Base-by-base conservation (phyloP, 2,113 vertebrate species). In the Mus pahari region DNA sequence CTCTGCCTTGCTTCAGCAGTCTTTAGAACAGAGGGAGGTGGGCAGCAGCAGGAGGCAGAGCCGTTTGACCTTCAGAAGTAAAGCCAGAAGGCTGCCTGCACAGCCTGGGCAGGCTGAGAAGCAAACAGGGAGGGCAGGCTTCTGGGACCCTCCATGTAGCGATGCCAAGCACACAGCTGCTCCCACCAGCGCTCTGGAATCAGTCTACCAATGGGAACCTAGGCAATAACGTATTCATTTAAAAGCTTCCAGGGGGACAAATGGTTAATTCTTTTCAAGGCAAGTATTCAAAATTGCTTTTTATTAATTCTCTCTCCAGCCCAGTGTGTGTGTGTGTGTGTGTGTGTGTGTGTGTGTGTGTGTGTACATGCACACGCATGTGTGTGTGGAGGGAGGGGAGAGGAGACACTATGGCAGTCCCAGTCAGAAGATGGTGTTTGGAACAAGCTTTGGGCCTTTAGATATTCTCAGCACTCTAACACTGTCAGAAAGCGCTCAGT, bases 201-300 rank as follows among this genome's bases (percentile, higher is more conserved):
- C 94, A 93, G 19, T n/a, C 26, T 90, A 39, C 83, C 87, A 94
- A 91, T 16, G 36, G 83, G 86, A 90, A 93, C 84, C 90, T 74
- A 1, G 16, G 82, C 71, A 74, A 96, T 83, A 90, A 60, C 70
- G 83, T 26, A 64, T 62, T 89, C 86, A 70, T 68, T 93, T 93
- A 42, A 79, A 93, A 97, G 84, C 48, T 58, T 84, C 33, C 66
- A 81, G n/a, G 48, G 64, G 94, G 95, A 73, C 87, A 96, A 91
- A 92, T 86, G 82, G 64, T 94, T 77, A 48, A 64, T 77, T 94
- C 83, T 95, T 96, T 89, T 92, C 73, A 68, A 90, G 73, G 77
- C 64, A 78, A 86, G 60, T 86, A 70, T 94, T 92, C 60, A 60
- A 71, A n/a, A 39, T 45, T 88, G 64, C 78, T 45, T 74, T 96